These are phyloP conservation scores for Pitta sordida DNA, from an alignment of 2,113 vertebrate genomes.

Conservation along the genomic window DNA sequence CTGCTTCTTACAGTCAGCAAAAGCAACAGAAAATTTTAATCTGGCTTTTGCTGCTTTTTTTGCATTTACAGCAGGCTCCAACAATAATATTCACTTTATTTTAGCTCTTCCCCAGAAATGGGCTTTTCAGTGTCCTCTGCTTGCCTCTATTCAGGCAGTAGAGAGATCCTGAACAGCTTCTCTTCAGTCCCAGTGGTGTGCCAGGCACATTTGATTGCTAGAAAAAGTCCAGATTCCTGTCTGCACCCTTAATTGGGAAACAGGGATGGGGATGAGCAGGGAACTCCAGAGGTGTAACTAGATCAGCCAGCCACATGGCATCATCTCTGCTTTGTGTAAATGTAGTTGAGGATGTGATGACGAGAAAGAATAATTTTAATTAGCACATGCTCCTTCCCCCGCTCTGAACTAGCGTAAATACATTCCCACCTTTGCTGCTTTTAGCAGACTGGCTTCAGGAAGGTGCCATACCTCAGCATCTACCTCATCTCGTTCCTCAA, in stretches of 20 bases:
- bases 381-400: neutral
- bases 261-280: neutral
- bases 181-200: neutral
- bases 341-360: neutral
- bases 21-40: neutral
- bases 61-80: neutral
- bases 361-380: neutral
- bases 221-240: neutral
- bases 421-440: neutral
- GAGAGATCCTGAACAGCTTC: neutral
- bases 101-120: neutral
- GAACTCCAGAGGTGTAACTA: constrained; percentile 44
- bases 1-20: neutral
- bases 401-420: neutral
- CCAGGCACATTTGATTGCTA: neutral
- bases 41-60: neutral
- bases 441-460: neutral
- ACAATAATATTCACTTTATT: neutral
- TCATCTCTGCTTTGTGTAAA: constrained; percentile 46
- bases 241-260: constrained; percentile 12
- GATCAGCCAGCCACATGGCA: constrained; percentile 40
- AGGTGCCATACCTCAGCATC: neutral
- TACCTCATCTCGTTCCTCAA: neutral
- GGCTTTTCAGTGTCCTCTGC: neutral
- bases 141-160: neutral